Percentiles rank a stretch among this genome's conserved stretches.
phyloP scores from a whole-genome alignment of 2,797 vertebrate genomes.

The Lutjanus campechanus region DNA sequence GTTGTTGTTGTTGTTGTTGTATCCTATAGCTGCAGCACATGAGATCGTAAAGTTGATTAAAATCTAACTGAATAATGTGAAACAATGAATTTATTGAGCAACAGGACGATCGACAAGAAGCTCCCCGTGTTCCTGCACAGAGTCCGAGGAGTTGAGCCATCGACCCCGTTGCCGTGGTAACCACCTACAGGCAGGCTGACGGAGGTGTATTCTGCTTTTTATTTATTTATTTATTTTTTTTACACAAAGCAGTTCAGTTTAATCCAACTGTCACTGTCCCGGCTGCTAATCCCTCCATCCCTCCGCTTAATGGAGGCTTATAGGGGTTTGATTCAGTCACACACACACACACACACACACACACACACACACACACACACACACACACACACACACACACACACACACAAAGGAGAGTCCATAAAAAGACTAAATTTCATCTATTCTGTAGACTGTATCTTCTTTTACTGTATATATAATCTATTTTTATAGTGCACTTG shows the following conservation, averaged over 20 bases:
- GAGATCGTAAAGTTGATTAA: not conserved
- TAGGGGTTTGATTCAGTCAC: not conserved
- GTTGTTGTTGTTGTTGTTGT: too few species aligned
- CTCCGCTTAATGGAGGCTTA: conserved; percentile 1
- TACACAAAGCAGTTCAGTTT: conserved; percentile 3
- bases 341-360: not conserved
- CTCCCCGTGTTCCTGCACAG: not conserved
- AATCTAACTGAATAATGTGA: not conserved
- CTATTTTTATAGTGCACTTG: too few species aligned
- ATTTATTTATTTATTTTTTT: too few species aligned
- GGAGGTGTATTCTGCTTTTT: not conserved
- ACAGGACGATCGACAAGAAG: not conserved
- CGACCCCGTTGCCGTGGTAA: conserved; percentile 1
- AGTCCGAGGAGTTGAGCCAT: not conserved
- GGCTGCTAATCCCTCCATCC: conserved; percentile 24
- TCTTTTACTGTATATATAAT: too few species aligned
- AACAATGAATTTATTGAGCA: too few species aligned
- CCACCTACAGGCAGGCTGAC: not conserved
- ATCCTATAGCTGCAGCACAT: not conserved
- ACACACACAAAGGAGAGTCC: not conserved
- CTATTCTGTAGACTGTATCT: too few species aligned
- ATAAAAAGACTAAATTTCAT: not conserved
- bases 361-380: not conserved
- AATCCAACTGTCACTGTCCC: conserved; percentile 34
- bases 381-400: not conserved